These are phyloP conservation scores for Ricordea florida DNA, from an alignment of 92 coral and sea anemone genomes.

Conservation along the genomic window DNA sequence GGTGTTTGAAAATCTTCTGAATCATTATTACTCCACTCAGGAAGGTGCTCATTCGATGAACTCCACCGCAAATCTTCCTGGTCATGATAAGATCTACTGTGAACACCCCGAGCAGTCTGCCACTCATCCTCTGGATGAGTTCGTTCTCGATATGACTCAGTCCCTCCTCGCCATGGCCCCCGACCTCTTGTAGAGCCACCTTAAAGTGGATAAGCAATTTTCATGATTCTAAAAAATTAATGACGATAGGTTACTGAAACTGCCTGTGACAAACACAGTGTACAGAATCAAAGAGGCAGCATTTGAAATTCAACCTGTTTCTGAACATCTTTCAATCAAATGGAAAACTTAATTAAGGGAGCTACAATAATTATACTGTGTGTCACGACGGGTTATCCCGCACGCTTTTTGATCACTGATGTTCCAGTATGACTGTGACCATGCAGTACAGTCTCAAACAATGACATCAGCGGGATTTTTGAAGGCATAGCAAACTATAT, in stretches of 20 bases:
- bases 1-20: conserved; percentile 77
- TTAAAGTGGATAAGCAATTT: neutral
- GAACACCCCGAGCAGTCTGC: conserved; percentile 80
- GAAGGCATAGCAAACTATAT: no score
- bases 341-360: no score
- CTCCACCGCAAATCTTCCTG: conserved; percentile 70
- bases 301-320: no score
- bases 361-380: no score
- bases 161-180: conserved; percentile 66
- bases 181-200: conserved; percentile 75
- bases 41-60: conserved; percentile 62
- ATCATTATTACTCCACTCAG: conserved; percentile 96
- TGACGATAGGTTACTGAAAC: neutral
- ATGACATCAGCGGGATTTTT: no score
- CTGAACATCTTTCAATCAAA: no score
- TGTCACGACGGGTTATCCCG: no score
- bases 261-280: no score
- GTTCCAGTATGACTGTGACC: no score
- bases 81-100: conserved; percentile 72
- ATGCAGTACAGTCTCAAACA: no score
- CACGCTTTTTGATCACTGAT: no score
- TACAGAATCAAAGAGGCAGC: no score
- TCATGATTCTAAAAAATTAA: neutral
- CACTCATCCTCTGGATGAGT: conserved; percentile 80
- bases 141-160: conserved; percentile 70